Evolutionary conservation across 2,888 invertebrate species (phyloP), one percentile per base, ranked within the genome.

Genomic region (Pantelozetes paolii): DNA sequence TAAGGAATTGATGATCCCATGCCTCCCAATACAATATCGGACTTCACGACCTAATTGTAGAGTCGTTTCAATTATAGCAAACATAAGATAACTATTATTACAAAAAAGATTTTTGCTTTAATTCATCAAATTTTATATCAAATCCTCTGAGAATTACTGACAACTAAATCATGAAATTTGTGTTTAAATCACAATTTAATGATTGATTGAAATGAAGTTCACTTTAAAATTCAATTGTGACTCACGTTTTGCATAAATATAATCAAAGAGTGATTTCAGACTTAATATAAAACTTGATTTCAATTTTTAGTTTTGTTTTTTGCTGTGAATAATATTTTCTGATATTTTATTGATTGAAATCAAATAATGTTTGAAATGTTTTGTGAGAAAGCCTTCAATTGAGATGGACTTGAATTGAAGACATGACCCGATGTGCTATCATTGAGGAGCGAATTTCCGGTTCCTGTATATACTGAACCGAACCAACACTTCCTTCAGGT

Each of bases 401-500:
- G 54, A 26, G 9, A 26, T 54, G 45, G 45, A 45, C 45, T 45
- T 45, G 2, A 18, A 45, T 15, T 45, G 45, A 45, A 45, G 45
- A 45, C 45, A 9, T 54, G 54, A 54, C 54, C 54, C 54, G 54
- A 54, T 54, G 11, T 45, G 23, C 15, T 54, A 54, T 54, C 54
- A 54, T 9, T 54, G 54, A 54, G 26, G 13, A 26, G 26, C 54
- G 26, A 54, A 26, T 54, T 54, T 54, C 54, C 54, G 54, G 54
- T 54, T 54, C 54, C 54, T 54, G 54, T 54, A 54, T 54, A 54
- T 26, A 9, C 11, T 11, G 11, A 54, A 23, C 26, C 54, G 26
- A 26, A 26, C 9, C 26, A 54, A 54, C 54, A 54, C 54, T 54
- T 54, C 54, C 54, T 62, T 62, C 28, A 62, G 62, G 62, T 62